These are phyloP conservation scores for Amblyopsis hoosieri DNA, from an alignment of 2,797 vertebrate genomes.

Conservation along the genomic window DNA sequence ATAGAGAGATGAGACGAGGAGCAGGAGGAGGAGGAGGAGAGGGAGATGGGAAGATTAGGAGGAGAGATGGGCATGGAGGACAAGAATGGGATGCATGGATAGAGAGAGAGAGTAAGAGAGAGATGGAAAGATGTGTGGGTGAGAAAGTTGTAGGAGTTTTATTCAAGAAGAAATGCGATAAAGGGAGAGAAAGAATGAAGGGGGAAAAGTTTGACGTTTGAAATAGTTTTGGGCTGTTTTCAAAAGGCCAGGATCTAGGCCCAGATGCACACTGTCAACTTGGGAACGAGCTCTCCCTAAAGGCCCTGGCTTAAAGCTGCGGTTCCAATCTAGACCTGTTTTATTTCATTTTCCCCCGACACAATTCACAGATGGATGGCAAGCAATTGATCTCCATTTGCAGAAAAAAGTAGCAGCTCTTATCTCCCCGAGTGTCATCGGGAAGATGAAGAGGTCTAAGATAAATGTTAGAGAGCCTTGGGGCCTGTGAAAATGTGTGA, in stretches of 20 bases:
- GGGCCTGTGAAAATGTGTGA: not conserved
- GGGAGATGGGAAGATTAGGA: conserved; percentile 42
- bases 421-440: conserved; percentile 19
- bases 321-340: conserved; percentile 32
- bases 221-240: conserved; percentile 57
- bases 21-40: conserved; percentile 50
- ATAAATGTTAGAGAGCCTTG: conserved; percentile 9
- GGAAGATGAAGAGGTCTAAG: conserved; percentile 27
- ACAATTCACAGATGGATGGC: conserved; percentile 33
- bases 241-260: conserved; percentile 61
- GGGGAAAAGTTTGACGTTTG: conserved; percentile 49
- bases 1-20: conserved; percentile 54
- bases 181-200: conserved; percentile 5
- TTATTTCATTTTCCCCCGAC: conserved; percentile 31
- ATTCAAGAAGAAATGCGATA: conserved; percentile 22
- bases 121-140: conserved; percentile 53
- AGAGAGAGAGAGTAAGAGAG: conserved; percentile 43
- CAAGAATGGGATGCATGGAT: conserved; percentile 60
- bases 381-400: conserved; percentile 34
- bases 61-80: conserved; percentile 56
- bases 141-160: conserved; percentile 50
- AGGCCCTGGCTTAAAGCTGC: conserved; percentile 44
- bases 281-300: conserved; percentile 46
- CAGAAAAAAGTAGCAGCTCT: conserved; percentile 14
- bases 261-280: conserved; percentile 45